Conservation (phyloP, 2,113 vertebrate species). For the Macaca mulatta region DNA sequence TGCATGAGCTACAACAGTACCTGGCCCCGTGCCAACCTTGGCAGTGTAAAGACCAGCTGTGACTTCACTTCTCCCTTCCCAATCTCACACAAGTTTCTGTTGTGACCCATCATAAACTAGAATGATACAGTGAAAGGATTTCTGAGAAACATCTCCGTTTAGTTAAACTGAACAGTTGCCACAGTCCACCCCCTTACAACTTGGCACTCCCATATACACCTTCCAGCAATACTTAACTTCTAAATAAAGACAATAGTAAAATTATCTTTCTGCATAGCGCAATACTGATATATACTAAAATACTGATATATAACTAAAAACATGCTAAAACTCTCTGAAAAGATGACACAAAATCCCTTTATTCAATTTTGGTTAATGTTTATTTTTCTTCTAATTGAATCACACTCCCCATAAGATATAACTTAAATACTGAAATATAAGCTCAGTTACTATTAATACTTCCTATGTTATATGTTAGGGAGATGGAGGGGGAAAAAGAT, state of each 20-base stretch:
- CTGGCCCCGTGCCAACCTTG: neutral
- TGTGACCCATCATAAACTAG: neutral
- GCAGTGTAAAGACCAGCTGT: neutral
- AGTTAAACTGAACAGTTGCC: neutral
- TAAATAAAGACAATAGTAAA: neutral
- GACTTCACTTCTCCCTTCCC: neutral
- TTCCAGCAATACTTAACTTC: neutral
- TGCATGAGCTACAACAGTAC: neutral
- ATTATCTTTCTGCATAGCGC: neutral
- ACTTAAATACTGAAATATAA: neutral
- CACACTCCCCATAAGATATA: neutral
- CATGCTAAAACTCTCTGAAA: neutral
- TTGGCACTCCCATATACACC: neutral
- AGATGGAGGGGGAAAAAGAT: neutral
- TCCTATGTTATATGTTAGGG: neutral
- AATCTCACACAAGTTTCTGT: neutral
- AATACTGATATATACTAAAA: neutral
- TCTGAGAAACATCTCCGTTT: neutral
- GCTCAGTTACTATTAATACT: neutral
- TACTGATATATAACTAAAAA: neutral
- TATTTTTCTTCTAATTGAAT: neutral
- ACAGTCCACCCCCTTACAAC: neutral
- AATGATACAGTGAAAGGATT: neutral
- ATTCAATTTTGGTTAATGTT: neutral
- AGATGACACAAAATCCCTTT: neutral